Base-by-base conservation (phyloP, 2,797 vertebrate genomes). In the Thalassophryne amazonica region DNA sequence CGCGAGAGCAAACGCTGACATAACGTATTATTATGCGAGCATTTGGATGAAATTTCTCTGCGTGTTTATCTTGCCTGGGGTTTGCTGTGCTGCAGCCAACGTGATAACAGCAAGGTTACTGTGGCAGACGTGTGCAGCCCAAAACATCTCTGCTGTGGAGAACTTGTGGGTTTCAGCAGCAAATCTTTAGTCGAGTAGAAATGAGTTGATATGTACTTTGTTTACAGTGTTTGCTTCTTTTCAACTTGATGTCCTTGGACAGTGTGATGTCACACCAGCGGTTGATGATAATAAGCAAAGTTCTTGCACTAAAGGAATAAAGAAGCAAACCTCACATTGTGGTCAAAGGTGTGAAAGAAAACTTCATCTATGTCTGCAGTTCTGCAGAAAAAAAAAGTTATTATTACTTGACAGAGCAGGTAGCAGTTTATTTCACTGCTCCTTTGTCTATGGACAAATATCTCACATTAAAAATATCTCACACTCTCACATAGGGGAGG, bases 61-160 rank as follows among this genome's bases (percentile, higher is more conserved):
- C 71, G 45, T 82, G 69, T 80, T 79, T 71, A 76, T 74, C 65
- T 78, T 76, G 31, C 58, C 62, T 0, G 27, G 60, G 62, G 66
- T 75, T 57, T 48, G 74, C 60, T 63, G 59, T 52, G 52, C 47
- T 62, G 75, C 51, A 47, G 46, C 40, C 55, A 60, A 69, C 61
- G 46, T 69, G 69, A 81, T 71, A 78, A 80, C 62, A 73, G 60
- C 59, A 66, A 63, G 58, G 57, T 72, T 65, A 73, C 69, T 71
- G 73, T 57, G 42, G 62, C 48, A 64, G 41, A 55, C 21, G 13
- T 35, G 36, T n/a, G 17, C 11, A 59, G 60, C 64, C 59, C 58
- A 67, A 40, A 46, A 35, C 18, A n/a, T 48, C 43, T 6, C 11
- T 53, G 34, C 42, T 70, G 40, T 59, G 36, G 55, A 49, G 48